Base-by-base conservation (phyloP, 1,140 invertebrate species). In the Drepana arcuata region DNA sequence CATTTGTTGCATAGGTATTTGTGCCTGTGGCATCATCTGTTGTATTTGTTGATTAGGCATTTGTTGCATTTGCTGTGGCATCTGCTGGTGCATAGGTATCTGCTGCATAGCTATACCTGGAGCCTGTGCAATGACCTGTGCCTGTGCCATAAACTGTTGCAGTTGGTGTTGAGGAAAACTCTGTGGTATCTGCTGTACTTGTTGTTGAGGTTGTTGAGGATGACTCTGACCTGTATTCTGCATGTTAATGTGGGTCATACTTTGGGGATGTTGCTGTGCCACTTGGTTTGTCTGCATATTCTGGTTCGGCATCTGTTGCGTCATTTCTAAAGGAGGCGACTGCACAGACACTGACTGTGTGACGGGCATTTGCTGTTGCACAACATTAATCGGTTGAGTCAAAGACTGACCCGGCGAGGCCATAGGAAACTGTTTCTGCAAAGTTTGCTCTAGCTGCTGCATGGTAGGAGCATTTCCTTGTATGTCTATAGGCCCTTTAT, bases 81-180 rank as follows among this genome's bases (percentile, higher is more conserved):
- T 80, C 60, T 78, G 79, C 31, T 83, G 84, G 34, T 83, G 80
- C 62, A 83, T 80, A 18, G 81, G 77, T 35, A 80, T 82, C 50
- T 80, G 82, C 40, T 84, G 85, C 67, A 80, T 78, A n/a, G 81
- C 60, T 34, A 81, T 78, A 16, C 73, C 78, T 48, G 83, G 81
- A 3, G 82, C 70, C 43, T 82, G 78, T 7, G 83, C 78, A 41
- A 86, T 80, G 11, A 84, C 83, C 71, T 86, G 81, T 5, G 82
- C 70, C 43, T 82, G 78, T 7, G 83, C 78, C 40, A 86, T 80
- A 10, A 84, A 83, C 71, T 86, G 85, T 41, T 85, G 84, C 26
- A 85, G 52, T 45, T 86, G 86, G 46, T 85, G 84, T 39, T 85
- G 81, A 14, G 85, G 85, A 47, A 86, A 83, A 47, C 84, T 86